These are phyloP conservation scores for Lithosia quadra DNA, from an alignment of 2,888 invertebrate genomes.

Conservation along the genomic window DNA sequence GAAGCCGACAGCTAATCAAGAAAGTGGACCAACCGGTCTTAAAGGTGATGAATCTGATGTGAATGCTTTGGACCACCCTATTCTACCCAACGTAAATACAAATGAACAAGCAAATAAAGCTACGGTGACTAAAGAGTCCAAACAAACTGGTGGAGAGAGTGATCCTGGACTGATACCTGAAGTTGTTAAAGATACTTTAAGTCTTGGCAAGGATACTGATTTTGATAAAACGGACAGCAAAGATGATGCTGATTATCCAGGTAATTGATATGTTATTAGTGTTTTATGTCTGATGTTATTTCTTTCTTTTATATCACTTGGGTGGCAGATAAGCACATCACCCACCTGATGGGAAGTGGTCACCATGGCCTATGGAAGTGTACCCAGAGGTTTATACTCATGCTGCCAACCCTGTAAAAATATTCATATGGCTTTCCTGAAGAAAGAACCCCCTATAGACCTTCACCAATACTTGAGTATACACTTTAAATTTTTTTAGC, in stretches of 20 bases:
- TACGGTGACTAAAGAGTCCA: slow-evolving; percentile 24
- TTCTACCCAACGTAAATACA: slow-evolving; percentile 18
- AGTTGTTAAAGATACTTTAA: slow-evolving; percentile 21
- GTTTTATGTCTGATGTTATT: no score
- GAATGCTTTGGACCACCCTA: slow-evolving; percentile 27
- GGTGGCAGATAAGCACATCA: no score
- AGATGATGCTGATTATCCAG: slow-evolving; percentile 50
- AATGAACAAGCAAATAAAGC: slow-evolving; percentile 31
- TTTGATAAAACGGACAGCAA: slow-evolving; percentile 42
- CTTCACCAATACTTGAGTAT: no score
- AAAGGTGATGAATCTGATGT: slow-evolving; percentile 29
- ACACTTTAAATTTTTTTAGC: no score
- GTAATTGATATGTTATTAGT: slow-evolving; percentile 26
- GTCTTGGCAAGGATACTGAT: slow-evolving; percentile 10
- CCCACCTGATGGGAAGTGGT: no score
- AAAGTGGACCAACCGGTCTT: slow-evolving; percentile 3
- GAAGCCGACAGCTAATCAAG: slow-evolving; percentile 24
- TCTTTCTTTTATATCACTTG: no score
- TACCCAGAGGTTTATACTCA: no score
- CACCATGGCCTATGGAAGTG: no score
- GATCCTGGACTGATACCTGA: slow-evolving; percentile 27
- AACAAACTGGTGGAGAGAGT: slow-evolving; percentile 21
- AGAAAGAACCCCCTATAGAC: no score
- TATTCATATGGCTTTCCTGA: no score
- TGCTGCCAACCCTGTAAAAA: no score